Conservation (phyloP, 2,113 vertebrate genomes). For the Oxyura jamaicensis region DNA sequence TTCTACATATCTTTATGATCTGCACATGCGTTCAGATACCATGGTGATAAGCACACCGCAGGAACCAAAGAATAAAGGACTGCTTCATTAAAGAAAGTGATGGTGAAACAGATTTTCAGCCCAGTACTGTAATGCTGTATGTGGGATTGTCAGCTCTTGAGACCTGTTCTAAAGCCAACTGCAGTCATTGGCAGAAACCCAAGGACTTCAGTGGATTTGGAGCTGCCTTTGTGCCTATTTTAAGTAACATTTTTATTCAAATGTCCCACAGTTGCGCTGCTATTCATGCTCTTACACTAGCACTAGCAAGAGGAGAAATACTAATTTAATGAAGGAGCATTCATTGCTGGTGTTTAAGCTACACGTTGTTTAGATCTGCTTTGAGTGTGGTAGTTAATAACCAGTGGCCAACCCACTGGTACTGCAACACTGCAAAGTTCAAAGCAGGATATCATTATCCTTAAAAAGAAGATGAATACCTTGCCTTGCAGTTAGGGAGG, state of each 20-base stretch:
- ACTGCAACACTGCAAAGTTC: conserved; percentile 11
- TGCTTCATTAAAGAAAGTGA: conserved; percentile 40
- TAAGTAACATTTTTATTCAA: conserved; percentile 60
- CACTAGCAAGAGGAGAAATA: background rate
- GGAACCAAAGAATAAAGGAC: conserved; percentile 38
- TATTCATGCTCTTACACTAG: conserved; percentile 28
- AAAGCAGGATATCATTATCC: conserved; percentile 54
- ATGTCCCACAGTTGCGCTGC: conserved; percentile 36
- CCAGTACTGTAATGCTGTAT: conserved; percentile 4
- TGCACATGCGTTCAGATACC: conserved; percentile 35
- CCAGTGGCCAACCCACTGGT: conserved; percentile 22
- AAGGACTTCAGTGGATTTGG: conserved; percentile 54
- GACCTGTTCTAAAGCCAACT: conserved; percentile 50
- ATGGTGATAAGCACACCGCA: conserved; percentile 57
- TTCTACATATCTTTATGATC: conserved; percentile 36
- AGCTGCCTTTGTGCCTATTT: conserved; percentile 58
- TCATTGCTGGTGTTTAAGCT: background rate
- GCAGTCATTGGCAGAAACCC: conserved; percentile 47
- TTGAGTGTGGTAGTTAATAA: conserved; percentile 22
- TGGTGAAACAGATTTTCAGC: conserved; percentile 26
- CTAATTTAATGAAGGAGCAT: background rate
- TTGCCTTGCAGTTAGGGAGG: conserved; percentile 14
- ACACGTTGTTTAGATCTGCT: conserved; percentile 28
- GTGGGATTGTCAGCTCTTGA: conserved; percentile 38
- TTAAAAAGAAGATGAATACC: conserved; percentile 50